A percentile compares a stretch with the other conserved stretches of the same genome.
These are phyloP conservation scores for Etheostoma cragini DNA, from an alignment of 2,113 vertebrate species.

Conservation along the genomic window DNA sequence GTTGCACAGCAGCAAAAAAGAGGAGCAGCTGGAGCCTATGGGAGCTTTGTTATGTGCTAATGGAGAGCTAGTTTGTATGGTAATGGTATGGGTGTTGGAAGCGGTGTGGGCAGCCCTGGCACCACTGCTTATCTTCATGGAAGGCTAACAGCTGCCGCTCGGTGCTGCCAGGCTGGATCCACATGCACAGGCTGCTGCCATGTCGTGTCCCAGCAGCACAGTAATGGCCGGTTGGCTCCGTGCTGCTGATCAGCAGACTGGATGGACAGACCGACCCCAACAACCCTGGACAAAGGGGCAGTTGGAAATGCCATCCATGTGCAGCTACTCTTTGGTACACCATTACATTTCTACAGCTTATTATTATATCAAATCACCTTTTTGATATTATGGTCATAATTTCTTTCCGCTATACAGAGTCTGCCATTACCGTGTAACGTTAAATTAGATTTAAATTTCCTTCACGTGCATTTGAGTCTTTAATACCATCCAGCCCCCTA, in stretches of 20 bases:
- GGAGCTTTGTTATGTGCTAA: slow-evolving; percentile 5
- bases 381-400: neutral
- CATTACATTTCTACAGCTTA: neutral
- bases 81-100: slow-evolving; percentile 10
- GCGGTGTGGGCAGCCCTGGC: slow-evolving; percentile 22
- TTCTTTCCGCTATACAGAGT: too few relatives aligned
- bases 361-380: neutral
- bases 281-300: slow-evolving; percentile 9
- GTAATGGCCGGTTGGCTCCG: neutral
- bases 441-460: too few relatives aligned
- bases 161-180: slow-evolving; percentile 28
- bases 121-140: slow-evolving; percentile 24
- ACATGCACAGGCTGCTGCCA: neutral
- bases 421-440: too few relatives aligned
- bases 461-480: too few relatives aligned
- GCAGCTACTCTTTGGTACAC: neutral
- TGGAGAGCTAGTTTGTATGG: neutral
- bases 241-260: slow-evolving; percentile 1
- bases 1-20: neutral
- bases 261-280: neutral
- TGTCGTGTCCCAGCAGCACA: slow-evolving; percentile 25
- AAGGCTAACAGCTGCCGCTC: slow-evolving; percentile 54
- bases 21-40: neutral
- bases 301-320: neutral
- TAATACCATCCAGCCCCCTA: too few relatives aligned